Evolutionary conservation across 53 echinoderm and acorn worm genomes (phyloP), one percentile per base, ranked within the genome.

Genomic region (Actinopyga echinites): DNA sequence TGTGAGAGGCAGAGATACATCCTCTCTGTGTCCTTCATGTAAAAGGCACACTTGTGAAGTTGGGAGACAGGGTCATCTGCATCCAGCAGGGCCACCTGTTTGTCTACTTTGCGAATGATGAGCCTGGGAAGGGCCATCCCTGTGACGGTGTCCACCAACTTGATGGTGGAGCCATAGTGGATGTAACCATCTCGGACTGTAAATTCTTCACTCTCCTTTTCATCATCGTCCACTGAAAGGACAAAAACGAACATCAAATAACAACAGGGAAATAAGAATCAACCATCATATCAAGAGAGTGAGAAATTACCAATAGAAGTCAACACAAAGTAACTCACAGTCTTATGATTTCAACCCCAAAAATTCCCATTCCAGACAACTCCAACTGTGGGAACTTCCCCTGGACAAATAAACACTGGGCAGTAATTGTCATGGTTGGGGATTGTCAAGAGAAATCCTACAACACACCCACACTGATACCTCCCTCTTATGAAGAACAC

Each of bases 1-100:
- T 96, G 96, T 20, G 96, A 93, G 22, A 96, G 84, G 9, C 96
- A 96, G 2, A 96, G 92, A 54, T 96, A 96, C 96, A 96, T 96
- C 59, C 93, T 89, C 55, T 96, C 96, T 0, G 96, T 93, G 74
- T 96, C 96, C 82, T 96, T 96, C 96, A 96, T 96, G 65, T 90
- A 96, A 86, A 96, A 96, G 83, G 96, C 93, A 92, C 96, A 96
- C 59, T 96, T 96, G 64, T 97, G 99, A 67, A 97, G 92, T 84
- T 97, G 94, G 33, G 99, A 97, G 59, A 94, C 99, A 1, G 97
- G 99, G 60, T 97, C 96, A 31, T 97, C 94, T 1, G 94, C 99
- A 22, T 97, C 94, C n/a, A 94, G 82, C 0, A 97, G 65, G 11
- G 94, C 92, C 60, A 90, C 90, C 85, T 97, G 94, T 79, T 96